phyloP scores from a whole-genome alignment of 2,113 vertebrate species.

The Vombatus ursinus region DNA sequence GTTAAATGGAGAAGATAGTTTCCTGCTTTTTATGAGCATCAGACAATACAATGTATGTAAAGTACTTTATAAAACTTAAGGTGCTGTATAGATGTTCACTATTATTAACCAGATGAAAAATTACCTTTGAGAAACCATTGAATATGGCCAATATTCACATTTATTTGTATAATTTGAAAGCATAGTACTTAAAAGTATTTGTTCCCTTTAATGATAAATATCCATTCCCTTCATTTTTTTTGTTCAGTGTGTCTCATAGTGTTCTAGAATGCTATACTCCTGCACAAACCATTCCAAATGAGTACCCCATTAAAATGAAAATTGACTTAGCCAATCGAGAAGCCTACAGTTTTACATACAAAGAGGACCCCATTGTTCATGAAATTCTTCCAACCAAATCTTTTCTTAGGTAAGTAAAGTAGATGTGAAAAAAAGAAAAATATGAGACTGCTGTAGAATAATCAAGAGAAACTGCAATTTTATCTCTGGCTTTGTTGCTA shows the following conservation, averaged over 20 bases:
- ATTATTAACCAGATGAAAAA: constrained; percentile 43
- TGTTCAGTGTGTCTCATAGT: constrained; percentile 76
- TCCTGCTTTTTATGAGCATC: background rate
- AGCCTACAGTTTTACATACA: constrained; percentile 89
- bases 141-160: constrained; percentile 30
- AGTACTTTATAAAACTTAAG: background rate
- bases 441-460: constrained; percentile 30
- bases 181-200: background rate
- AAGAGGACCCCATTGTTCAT: constrained; percentile 91
- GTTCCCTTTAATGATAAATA: constrained; percentile 26
- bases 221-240: constrained; percentile 37
- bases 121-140: constrained; percentile 9
- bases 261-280: constrained; percentile 92
- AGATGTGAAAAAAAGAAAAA: constrained; percentile 54
- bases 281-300: constrained; percentile 81
- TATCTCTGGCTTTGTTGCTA: constrained; percentile 63
- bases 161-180: constrained; percentile 50
- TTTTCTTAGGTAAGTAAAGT: constrained; percentile 92
- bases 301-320: constrained; percentile 86
- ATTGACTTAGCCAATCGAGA: constrained; percentile 88
- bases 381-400: constrained; percentile 94
- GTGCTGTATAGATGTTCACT: background rate
- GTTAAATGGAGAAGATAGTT: background rate
- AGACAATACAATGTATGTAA: background rate
- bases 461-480: constrained; percentile 73